Percentiles rank a stretch among this genome's conserved stretches.
Evolutionary conservation across 2,113 vertebrate genomes (phyloP).

Genomic region (Ammodytes dubius): DNA sequence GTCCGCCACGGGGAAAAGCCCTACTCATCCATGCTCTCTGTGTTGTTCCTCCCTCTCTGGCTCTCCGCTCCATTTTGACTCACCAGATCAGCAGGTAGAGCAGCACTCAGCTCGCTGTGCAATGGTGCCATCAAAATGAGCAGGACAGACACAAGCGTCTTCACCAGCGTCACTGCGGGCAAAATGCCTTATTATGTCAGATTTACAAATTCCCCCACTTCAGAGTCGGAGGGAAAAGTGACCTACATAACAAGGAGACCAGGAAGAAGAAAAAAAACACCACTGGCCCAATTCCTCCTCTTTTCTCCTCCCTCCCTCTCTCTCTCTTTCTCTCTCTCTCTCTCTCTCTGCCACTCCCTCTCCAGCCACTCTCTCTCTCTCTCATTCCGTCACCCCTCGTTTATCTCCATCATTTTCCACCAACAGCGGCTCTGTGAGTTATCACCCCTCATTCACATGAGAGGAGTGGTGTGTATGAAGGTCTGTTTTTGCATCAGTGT

Average conservation of each 20-base stretch:
- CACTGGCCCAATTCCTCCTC: constrained; percentile 89
- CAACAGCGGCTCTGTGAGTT: constrained; percentile 78
- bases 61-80: constrained; percentile 13
- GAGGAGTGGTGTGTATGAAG: constrained; percentile 78
- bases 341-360: constrained; percentile 51
- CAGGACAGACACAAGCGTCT: constrained; percentile 66
- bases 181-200: constrained; percentile 88
- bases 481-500: constrained; percentile 11
- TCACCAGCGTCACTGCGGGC: constrained; percentile 79
- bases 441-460: constrained; percentile 79
- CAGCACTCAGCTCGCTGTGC: constrained; percentile 42
- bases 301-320: constrained; percentile 33
- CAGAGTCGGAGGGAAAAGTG: constrained; percentile 85
- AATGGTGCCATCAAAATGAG: constrained; percentile 72
- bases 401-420: constrained; percentile 72
- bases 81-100: constrained; percentile 58
- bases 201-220: constrained; percentile 88
- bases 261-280: constrained; percentile 77
- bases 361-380: constrained; percentile 74
- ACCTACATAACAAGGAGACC: constrained; percentile 93
- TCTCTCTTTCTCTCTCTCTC: constrained; percentile 26
- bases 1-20: constrained; percentile 37
- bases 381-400: constrained; percentile 73
- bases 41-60: constrained; percentile 35
- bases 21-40: constrained; percentile 33